Conservation (phyloP, 2,797 vertebrate genomes). For the Corythornis leucogaster region DNA sequence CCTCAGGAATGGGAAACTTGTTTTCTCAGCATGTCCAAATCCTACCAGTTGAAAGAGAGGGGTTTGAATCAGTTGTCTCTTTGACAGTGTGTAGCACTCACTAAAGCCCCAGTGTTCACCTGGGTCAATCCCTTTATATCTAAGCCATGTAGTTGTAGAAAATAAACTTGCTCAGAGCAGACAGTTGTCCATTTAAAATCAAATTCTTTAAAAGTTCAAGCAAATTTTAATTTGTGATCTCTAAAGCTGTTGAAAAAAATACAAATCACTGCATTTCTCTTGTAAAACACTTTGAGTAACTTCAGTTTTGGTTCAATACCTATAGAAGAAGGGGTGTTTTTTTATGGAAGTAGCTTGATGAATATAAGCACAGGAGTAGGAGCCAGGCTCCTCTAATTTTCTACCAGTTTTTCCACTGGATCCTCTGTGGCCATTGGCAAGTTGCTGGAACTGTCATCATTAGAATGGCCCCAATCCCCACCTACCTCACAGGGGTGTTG, state of each 20-base stretch:
- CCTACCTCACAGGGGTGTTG: conserved; percentile 69
- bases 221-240: conserved; percentile 1
- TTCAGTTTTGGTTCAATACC: conserved; percentile 11
- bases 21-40: conserved; percentile 43
- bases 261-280: neutral
- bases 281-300: conserved; percentile 6
- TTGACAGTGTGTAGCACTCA: neutral
- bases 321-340: neutral
- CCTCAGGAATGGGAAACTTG: conserved; percentile 54
- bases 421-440: conserved; percentile 6
- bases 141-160: conserved; percentile 61
- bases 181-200: neutral
- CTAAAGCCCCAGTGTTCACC: neutral
- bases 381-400: conserved; percentile 57
- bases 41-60: neutral
- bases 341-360: conserved; percentile 54
- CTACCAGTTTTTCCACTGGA: conserved; percentile 13
- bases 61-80: neutral
- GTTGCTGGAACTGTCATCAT: neutral
- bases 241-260: conserved; percentile 14
- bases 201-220: neutral
- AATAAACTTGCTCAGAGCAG: neutral
- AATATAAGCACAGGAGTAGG: conserved; percentile 64
- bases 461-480: neutral
- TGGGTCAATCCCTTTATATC: conserved; percentile 10